Evolutionary conservation across 2,888 invertebrate genomes (phyloP).

Genomic region (Himalopsyche japonica): DNA sequence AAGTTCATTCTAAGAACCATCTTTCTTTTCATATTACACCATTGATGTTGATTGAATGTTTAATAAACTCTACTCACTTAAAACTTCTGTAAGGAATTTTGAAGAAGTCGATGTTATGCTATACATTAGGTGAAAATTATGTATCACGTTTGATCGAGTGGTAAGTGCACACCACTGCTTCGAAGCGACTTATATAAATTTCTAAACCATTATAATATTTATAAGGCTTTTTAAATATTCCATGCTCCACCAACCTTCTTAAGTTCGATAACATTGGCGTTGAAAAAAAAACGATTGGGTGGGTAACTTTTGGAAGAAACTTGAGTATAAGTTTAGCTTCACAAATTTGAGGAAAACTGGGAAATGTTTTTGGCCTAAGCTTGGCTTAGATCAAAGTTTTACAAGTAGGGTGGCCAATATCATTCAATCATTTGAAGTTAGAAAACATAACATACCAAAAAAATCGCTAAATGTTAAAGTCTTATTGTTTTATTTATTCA

Average conservation of each 20-base stretch:
- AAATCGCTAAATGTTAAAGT: too few relatives aligned
- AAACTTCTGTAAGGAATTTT: too few relatives aligned
- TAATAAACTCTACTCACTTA: too few relatives aligned
- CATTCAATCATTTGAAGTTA: not conserved
- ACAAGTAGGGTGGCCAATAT: not conserved
- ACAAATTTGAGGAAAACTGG: constrained; percentile 1
- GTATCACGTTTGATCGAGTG: not conserved
- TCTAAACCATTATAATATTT: constrained; percentile 6
- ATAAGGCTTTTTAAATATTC: constrained; percentile 4
- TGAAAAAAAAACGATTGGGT: not conserved
- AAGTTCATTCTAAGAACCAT: too few relatives aligned
- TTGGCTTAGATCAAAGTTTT: not conserved
- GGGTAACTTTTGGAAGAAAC: not conserved
- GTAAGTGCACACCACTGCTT: not conserved
- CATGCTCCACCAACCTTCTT: not conserved
- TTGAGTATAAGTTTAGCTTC: not conserved
- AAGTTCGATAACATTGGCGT: constrained; percentile 1
- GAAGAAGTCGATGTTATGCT: too few relatives aligned
- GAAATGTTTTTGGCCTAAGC: not conserved
- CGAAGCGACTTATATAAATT: not conserved
- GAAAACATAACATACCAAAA: too few relatives aligned
- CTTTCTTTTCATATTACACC: too few relatives aligned
- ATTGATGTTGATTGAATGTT: too few relatives aligned
- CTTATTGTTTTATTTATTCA: too few relatives aligned
- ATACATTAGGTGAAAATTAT: too few relatives aligned